Evolutionary conservation across 2,797 vertebrate genomes (phyloP), one percentile per base, ranked within the genome.

Genomic region (Craterocephalus amniculus): DNA sequence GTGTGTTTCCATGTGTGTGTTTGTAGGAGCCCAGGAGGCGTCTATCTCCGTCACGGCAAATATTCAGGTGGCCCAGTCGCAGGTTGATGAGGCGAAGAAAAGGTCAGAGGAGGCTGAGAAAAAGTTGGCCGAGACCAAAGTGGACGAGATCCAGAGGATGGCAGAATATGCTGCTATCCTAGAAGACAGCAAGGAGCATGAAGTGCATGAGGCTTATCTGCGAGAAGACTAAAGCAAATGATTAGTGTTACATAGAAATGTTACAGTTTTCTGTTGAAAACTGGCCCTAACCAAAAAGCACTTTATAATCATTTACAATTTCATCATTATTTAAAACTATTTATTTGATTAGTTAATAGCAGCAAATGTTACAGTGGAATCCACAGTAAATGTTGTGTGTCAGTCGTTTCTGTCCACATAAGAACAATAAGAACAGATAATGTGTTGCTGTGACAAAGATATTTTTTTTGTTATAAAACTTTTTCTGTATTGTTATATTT

Each of bases 81-180:
- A 98, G 72, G 94, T 99, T 68, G 94, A 96, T 45, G 97, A 97
- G 58, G 93, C 95, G 0, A 87, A 86, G 35, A 95, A 94, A 84
- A 88, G 96, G 51, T 95, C 94, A 1, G 87, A 88, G 56, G 96
- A 94, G 32, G 97, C 96, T 0, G 95, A 99, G 66, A 95, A 93
- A 81, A 96, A 95, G 83, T 65, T 99, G 85, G 95, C 96, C 0
- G 96, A 98, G 85, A 94, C 92, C 1, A 97, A 99, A 88, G 96
- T 95, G 0, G 95, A 99, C 9, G 97, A 99, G 83, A 96, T 99
- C 67, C 93, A 93, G 72, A 95, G 95, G 84, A 91, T 93, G 71
- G 93, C 93, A 0, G 92, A 94, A 67, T 94, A 93, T 26, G 51
- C 81, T 77, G 72, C 92, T 63, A 87, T 78, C 52, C 72, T 83